phyloP scores from a whole-genome alignment of 1,140 invertebrate species.

The Euura lappo region DNA sequence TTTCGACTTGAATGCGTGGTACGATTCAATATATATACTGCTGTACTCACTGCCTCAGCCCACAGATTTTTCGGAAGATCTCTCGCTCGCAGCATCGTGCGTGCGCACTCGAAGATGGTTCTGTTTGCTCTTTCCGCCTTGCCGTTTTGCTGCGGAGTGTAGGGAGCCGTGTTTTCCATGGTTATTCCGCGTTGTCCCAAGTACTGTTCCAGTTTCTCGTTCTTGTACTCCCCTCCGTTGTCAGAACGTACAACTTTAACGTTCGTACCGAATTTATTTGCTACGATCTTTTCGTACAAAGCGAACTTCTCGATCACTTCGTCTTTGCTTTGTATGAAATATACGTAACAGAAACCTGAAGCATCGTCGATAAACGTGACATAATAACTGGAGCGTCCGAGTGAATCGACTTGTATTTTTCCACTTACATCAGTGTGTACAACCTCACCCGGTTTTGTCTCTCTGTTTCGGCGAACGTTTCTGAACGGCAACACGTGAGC shows the following conservation, averaged over 20 bases:
- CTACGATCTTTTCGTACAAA: constrained; percentile 20
- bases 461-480: constrained; percentile 11
- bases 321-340: constrained; percentile 27
- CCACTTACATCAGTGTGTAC: background rate
- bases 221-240: constrained; percentile 27
- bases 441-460: constrained; percentile 6
- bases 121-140: constrained; percentile 48
- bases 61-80: constrained; percentile 30
- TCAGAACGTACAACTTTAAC: constrained; percentile 28
- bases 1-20: constrained; percentile 1
- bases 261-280: constrained; percentile 25
- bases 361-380: background rate
- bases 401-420: constrained; percentile 13
- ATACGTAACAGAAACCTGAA: constrained; percentile 19
- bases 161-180: constrained; percentile 32
- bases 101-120: constrained; percentile 47
- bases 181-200: constrained; percentile 16
- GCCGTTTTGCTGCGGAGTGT: constrained; percentile 52
- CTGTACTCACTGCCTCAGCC: constrained; percentile 50
- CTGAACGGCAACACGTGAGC: constrained; percentile 26
- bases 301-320: constrained; percentile 30
- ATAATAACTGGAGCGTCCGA: constrained; percentile 13
- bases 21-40: constrained; percentile 41
- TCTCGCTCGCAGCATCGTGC: constrained; percentile 42
- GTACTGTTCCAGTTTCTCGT: background rate